These are phyloP conservation scores for Hyaena hyaena DNA, from an alignment of 2,113 vertebrate species.

Conservation along the genomic window DNA sequence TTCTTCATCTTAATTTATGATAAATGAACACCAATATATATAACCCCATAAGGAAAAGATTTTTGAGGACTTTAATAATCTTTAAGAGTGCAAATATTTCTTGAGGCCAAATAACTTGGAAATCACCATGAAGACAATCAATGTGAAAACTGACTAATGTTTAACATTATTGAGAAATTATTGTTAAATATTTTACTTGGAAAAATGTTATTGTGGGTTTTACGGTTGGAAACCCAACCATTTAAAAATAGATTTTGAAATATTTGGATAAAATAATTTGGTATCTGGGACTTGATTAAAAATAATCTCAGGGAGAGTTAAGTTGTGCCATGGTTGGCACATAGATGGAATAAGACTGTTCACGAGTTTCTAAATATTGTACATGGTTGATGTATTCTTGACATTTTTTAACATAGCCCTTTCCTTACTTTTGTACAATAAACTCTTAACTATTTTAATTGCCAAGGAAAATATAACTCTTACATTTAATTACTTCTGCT, in stretches of 20 bases:
- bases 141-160: background rate
- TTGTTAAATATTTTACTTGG: background rate
- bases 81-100: background rate
- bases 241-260: background rate
- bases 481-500: background rate
- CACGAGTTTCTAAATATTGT: background rate
- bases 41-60: background rate
- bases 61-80: background rate
- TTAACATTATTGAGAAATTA: background rate
- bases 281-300: background rate
- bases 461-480: background rate
- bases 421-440: background rate
- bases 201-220: background rate
- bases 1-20: background rate
- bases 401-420: background rate
- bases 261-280: background rate
- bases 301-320: background rate
- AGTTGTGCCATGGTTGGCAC: background rate
- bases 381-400: background rate
- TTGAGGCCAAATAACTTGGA: background rate
- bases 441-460: slow-evolving; percentile 4
- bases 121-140: background rate
- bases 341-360: background rate
- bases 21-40: background rate
- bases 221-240: background rate